Base-by-base conservation (phyloP, 2,797 vertebrate genomes). In the Sebastes nivosus region DNA sequence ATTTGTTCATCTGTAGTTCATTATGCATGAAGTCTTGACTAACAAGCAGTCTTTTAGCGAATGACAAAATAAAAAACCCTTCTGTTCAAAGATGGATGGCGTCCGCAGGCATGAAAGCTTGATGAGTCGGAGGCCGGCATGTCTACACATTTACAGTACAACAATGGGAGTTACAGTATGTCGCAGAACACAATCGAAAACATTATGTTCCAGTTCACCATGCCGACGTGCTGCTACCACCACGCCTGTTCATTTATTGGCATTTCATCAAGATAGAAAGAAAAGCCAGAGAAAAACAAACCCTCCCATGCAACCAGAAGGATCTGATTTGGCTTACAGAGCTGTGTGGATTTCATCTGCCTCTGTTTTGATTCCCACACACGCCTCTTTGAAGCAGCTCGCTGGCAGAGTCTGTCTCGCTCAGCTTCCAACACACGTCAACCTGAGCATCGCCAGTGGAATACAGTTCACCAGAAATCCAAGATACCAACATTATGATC, bases 341-440 rank as follows among this genome's bases (percentile, higher is more conserved):
- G 81, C 80, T 84, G 84, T 79, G 73, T 79, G 78, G 84, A 86
- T 82, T 80, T 72, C 52, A 85, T 78, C 69, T 64, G 64, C 74
- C 74, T 86, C 67, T 66, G 79, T 80, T 87, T 86, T 67, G 86
- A 89, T 87, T 84, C 81, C 83, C 80, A 85, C 85, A 84, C 79
- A 75, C 67, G 76, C 65, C 72, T 77, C 77, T 85, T 72, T 90
- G 82, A 89, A 88, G 84, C 73, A 70, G 80, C 78, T 79, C 36
- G 8, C 86, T 80, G 72, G 83, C 88, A 80, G 64, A 65, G 58
- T 42, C 36, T 42, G 74, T 78, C 27, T 73, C 67, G 8, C 57
- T 86, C 70, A 72, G 76, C 80, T 71, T 84, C 70, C 63, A 79
- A 68, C 80, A 75, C 34, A 78, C 58, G 42, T 76, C 67, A 46